phyloP scores from a whole-genome alignment of 2,888 invertebrate genomes.

The Corbicula japonica region DNA sequence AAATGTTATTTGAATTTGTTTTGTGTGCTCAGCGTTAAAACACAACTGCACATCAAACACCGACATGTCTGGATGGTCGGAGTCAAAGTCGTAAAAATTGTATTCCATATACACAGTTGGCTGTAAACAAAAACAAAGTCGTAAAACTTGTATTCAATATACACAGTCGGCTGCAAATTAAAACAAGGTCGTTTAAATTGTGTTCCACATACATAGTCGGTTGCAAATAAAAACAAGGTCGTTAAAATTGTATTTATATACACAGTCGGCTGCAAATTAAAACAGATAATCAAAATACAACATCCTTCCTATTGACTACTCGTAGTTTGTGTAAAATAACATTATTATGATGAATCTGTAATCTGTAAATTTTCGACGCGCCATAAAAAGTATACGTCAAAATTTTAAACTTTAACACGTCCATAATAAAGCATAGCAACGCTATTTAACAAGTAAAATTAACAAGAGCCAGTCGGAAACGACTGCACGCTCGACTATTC shows the following conservation, averaged over 20 bases:
- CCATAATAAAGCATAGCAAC: no score
- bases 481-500: no score
- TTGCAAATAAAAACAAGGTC: constrained; percentile 60
- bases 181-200: constrained; percentile 67
- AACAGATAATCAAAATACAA: no score
- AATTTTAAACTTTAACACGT: no score
- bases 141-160: constrained; percentile 73
- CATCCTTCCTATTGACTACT: no score
- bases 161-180: constrained; percentile 66
- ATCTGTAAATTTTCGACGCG: no score
- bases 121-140: constrained; percentile 62
- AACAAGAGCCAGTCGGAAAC: no score
- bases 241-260: constrained; percentile 74
- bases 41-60: constrained; percentile 75
- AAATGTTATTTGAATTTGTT: constrained; percentile 71
- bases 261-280: constrained; percentile 64
- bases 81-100: constrained; percentile 78
- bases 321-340: no score
- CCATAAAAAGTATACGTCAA: no score
- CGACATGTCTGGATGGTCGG: constrained; percentile 68
- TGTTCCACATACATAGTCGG: constrained; percentile 65
- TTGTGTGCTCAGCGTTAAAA: constrained; percentile 66
- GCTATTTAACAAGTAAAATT: no score
- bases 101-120: constrained; percentile 65
- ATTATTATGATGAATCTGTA: no score